Conservation (phyloP, 2,888 invertebrate genomes). For the Thymelicus acteon region DNA sequence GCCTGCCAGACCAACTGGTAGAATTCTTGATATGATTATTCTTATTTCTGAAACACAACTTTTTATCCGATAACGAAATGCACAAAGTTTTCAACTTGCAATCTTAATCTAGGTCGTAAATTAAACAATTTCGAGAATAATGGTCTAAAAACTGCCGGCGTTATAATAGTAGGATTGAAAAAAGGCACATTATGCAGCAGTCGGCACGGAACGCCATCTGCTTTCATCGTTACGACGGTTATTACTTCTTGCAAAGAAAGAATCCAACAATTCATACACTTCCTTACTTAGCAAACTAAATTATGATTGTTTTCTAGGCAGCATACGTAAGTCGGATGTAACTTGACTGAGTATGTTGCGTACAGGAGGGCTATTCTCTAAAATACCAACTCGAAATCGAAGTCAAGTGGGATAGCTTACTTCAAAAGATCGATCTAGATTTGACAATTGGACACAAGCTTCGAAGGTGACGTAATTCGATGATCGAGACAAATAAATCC, state of each 20-base stretch:
- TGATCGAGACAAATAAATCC: too few species aligned
- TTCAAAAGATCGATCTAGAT: too few species aligned
- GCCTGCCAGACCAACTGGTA: too few species aligned
- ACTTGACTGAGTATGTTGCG: too few species aligned
- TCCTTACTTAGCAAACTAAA: slow-evolving; percentile 9
- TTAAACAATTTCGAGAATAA: slow-evolving; percentile 37
- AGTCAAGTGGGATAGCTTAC: too few species aligned
- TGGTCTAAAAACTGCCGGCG: slow-evolving; percentile 34
- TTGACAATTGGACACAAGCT: too few species aligned
- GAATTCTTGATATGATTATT: neutral
- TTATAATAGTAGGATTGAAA: slow-evolving; percentile 55
- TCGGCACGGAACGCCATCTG: slow-evolving; percentile 70
- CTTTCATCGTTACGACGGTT: slow-evolving; percentile 66
- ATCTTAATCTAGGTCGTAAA: slow-evolving; percentile 32
- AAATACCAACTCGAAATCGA: too few species aligned
- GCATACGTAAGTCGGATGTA: neutral
- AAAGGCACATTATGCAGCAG: slow-evolving; percentile 75
- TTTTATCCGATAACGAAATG: neutral
- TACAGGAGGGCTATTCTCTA: too few species aligned
- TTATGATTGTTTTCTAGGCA: neutral
- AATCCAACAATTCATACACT: slow-evolving; percentile 42
- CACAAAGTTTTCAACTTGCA: slow-evolving; percentile 21
- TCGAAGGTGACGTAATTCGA: too few species aligned
- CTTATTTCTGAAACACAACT: neutral
- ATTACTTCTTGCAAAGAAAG: slow-evolving; percentile 61